Evolutionary conservation across 2,113 vertebrate species (phyloP).

Genomic region (Natator depressus): DNA sequence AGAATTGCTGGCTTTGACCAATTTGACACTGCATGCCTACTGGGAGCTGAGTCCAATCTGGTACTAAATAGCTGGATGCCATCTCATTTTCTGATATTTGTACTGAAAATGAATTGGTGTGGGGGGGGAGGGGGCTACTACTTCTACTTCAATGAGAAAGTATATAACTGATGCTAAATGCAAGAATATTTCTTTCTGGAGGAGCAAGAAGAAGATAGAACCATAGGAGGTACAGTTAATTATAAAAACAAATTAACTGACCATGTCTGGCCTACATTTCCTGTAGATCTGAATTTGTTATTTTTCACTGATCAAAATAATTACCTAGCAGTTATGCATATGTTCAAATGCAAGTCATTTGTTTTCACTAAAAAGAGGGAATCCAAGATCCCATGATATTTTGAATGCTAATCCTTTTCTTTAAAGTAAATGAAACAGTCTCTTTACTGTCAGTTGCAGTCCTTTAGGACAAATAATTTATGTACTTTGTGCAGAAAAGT

Average conservation of each 20-base stretch:
- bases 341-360: slow-evolving; percentile 67
- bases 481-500: slow-evolving; percentile 53
- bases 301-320: slow-evolving; percentile 77
- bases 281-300: slow-evolving; percentile 58
- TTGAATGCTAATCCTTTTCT: slow-evolving; percentile 79
- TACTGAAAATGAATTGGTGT: slow-evolving; percentile 66
- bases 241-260: slow-evolving; percentile 73
- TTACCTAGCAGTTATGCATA: slow-evolving; percentile 72
- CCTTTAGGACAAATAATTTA: slow-evolving; percentile 74
- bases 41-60: slow-evolving; percentile 45
- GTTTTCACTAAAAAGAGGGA: slow-evolving; percentile 65
- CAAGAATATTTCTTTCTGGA: slow-evolving; percentile 13
- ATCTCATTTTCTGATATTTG: slow-evolving; percentile 66
- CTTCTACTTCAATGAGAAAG: slow-evolving; percentile 50
- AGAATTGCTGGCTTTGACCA: slow-evolving; percentile 58
- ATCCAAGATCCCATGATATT: slow-evolving; percentile 68
- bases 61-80: slow-evolving; percentile 60
- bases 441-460: slow-evolving; percentile 62
- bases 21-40: slow-evolving; percentile 54
- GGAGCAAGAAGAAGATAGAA: slow-evolving; percentile 47
- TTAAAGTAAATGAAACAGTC: slow-evolving; percentile 66
- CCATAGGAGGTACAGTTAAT: slow-evolving; percentile 68
- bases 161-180: slow-evolving; percentile 42
- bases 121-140: slow-evolving; percentile 4
- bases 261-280: slow-evolving; percentile 67